A percentile compares a stretch with the other conserved stretches of the same genome.
phyloP scores from a whole-genome alignment of 2,797 vertebrate species.

The Myotis findleyi region DNA sequence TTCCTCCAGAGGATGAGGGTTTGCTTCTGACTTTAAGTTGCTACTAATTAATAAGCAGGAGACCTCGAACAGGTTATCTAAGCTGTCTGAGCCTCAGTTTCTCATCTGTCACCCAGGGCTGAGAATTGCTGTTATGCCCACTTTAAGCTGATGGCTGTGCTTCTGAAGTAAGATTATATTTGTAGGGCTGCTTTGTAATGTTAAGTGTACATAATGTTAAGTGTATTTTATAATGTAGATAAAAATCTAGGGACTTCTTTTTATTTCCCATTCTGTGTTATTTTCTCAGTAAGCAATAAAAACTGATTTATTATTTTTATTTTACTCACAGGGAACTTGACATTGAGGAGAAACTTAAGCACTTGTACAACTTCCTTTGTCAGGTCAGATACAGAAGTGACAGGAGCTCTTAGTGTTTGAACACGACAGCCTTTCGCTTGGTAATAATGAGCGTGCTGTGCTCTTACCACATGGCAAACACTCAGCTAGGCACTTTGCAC shows the following conservation, averaged over 20 bases:
- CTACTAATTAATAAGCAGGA: not conserved
- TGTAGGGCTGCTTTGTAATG: not conserved
- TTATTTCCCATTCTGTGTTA: not conserved
- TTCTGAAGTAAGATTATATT: not conserved
- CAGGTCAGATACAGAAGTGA: not conserved
- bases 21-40: slow-evolving; percentile 18
- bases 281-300: not conserved
- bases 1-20: not conserved
- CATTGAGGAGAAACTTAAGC: not conserved
- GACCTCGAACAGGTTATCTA: not conserved
- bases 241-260: not conserved
- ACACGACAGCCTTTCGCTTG: not conserved
- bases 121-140: not conserved
- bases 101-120: not conserved
- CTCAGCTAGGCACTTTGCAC: not conserved
- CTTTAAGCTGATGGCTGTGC: not conserved
- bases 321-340: not conserved
- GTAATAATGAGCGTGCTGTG: not conserved
- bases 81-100: not conserved
- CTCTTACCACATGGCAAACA: not conserved
- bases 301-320: not conserved
- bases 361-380: not conserved
- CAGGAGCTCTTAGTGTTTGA: not conserved
- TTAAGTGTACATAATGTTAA: not conserved
- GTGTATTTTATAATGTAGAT: not conserved